Evolutionary conservation across 2,888 invertebrate species (phyloP).

Genomic region (Drosophila imparisetae): DNA sequence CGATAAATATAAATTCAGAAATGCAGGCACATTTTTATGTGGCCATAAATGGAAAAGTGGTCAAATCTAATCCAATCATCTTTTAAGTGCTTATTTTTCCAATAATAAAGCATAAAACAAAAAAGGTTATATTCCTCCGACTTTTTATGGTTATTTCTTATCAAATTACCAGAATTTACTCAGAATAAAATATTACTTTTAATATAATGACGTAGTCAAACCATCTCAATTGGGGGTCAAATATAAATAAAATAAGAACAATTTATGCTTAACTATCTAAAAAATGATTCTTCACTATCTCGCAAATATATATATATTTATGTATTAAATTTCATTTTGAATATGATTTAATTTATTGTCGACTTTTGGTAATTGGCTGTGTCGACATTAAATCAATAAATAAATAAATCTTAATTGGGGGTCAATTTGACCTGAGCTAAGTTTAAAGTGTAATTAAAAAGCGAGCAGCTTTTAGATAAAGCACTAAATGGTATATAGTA

Average conservation of each 20-base stretch:
- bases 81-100: not conserved
- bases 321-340: not conserved
- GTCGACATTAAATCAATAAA: not conserved
- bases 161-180: not conserved
- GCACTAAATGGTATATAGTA: constrained; percentile 18
- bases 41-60: not conserved
- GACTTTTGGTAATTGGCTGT: not conserved
- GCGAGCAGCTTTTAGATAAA: constrained; percentile 33
- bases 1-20: constrained; percentile 3
- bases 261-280: not conserved
- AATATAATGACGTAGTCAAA: not conserved
- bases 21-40: not conserved
- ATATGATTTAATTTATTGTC: not conserved
- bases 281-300: not conserved
- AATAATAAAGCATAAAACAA: not conserved
- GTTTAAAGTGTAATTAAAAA: constrained; percentile 23
- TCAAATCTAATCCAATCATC: not conserved
- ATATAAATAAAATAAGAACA: not conserved
- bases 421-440: not conserved
- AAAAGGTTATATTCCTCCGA: too few relatives aligned
- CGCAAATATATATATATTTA: not conserved
- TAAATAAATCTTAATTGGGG: not conserved
- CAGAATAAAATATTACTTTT: not conserved
- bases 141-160: not conserved
- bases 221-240: not conserved